Conservation (phyloP, 2,113 vertebrate species). For the Nansenia antarctica region DNA sequence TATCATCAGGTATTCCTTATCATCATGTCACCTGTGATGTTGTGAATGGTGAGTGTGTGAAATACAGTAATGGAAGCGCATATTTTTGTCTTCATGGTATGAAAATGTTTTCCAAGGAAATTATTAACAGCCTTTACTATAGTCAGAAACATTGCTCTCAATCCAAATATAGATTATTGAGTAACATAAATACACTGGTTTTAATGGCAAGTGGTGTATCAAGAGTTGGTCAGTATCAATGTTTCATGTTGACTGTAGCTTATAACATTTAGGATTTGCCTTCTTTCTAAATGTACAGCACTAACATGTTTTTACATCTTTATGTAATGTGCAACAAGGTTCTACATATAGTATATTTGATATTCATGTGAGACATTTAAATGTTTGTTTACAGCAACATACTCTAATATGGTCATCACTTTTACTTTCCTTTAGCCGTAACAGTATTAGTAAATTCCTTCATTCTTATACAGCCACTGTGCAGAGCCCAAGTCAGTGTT, state of each 20-base stretch:
- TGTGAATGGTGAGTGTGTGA: neutral
- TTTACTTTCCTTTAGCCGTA: neutral
- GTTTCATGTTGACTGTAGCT: neutral
- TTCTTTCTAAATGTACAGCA: neutral
- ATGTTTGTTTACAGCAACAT: neutral
- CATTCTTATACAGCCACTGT: neutral
- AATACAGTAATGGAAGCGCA: neutral
- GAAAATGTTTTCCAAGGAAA: neutral
- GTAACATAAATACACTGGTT: neutral
- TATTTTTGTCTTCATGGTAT: neutral
- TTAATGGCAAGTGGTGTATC: too few relatives aligned
- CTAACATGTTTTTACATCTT: neutral
- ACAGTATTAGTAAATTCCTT: too few relatives aligned
- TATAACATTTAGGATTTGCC: neutral
- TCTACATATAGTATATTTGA: neutral
- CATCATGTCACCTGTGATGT: slow-evolving; percentile 8
- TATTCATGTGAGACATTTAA: neutral
- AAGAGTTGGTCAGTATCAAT: neutral
- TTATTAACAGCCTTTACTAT: too few relatives aligned
- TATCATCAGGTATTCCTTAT: slow-evolving; percentile 16
- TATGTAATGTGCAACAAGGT: neutral
- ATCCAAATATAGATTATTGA: too few relatives aligned
- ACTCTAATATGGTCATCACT: neutral
- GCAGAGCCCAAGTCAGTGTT: too few relatives aligned
- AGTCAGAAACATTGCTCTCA: too few relatives aligned